These are phyloP conservation scores for Aculops lycopersici DNA, from an alignment of 1,140 invertebrate species.

Conservation along the genomic window DNA sequence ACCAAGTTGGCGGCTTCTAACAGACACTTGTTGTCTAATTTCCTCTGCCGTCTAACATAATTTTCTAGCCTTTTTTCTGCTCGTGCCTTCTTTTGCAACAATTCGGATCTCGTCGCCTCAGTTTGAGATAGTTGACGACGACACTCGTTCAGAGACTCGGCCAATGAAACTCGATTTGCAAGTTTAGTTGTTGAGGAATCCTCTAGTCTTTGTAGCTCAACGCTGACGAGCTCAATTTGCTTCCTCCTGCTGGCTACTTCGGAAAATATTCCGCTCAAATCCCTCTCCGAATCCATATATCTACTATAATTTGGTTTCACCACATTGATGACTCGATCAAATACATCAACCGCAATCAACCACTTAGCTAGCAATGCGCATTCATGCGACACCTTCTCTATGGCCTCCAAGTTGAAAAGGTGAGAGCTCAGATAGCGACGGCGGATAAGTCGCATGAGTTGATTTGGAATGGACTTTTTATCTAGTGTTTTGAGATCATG, in stretches of 20 bases:
- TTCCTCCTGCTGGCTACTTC: not conserved
- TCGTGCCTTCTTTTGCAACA: no score
- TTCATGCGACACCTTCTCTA: not conserved
- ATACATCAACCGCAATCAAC: not conserved
- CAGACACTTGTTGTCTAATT: no score
- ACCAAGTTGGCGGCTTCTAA: no score
- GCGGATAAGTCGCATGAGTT: not conserved
- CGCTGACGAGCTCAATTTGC: not conserved
- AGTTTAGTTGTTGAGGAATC: no score
- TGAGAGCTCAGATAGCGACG: not conserved
- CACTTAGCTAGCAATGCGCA: not conserved
- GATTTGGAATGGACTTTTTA: not conserved
- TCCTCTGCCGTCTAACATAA: no score
- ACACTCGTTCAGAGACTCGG: no score
- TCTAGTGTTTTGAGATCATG: not conserved
- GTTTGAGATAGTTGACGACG: no score
- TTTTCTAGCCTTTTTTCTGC: no score
- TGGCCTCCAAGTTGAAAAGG: not conserved
- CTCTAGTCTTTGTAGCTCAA: not conserved
- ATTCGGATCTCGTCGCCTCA: no score
- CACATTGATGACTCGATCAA: not conserved
- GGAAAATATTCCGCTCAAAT: not conserved
- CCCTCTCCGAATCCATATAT: not conserved
- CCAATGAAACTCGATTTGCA: no score
- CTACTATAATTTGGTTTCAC: not conserved